A percentile compares a stretch with the other conserved stretches of the same genome.
Evolutionary conservation across 2,888 invertebrate genomes (phyloP).

Genomic region (Spodoptera picta): DNA sequence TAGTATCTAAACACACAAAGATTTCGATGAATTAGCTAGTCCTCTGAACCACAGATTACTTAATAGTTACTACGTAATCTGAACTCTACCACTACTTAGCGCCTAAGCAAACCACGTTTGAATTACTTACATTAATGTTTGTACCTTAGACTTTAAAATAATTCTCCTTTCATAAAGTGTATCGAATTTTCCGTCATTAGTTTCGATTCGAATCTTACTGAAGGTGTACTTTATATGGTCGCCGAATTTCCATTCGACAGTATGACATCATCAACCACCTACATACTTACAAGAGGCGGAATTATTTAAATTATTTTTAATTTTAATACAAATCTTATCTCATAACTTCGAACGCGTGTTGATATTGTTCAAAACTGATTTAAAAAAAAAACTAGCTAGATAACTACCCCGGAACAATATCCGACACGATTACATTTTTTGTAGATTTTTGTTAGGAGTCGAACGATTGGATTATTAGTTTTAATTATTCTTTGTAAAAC

Average conservation of each 20-base stretch:
- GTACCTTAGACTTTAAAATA: not conserved
- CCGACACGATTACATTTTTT: not conserved
- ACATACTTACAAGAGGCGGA: constrained; percentile 14
- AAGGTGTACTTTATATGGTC: constrained; percentile 8
- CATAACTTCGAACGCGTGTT: constrained; percentile 13
- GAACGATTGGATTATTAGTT: not conserved
- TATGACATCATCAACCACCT: constrained; percentile 28
- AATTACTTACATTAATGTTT: not conserved
- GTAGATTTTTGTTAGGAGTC: not conserved
- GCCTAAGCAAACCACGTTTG: too few relatives aligned
- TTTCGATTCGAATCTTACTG: not conserved
- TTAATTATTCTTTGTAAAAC: too few relatives aligned
- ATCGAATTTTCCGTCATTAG: not conserved
- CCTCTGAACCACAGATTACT: too few relatives aligned
- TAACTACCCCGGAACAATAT: not conserved
- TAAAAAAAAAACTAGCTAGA: constrained; percentile 21
- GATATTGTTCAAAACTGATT: constrained; percentile 31
- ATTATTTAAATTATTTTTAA: constrained; percentile 8
- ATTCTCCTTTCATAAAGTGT: not conserved
- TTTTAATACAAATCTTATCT: constrained; percentile 15
- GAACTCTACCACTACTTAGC: too few relatives aligned
- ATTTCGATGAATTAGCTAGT: not conserved
- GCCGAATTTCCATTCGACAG: constrained; percentile 16
- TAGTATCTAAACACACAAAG: constrained; percentile 2
- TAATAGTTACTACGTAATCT: too few relatives aligned